Base-by-base conservation (phyloP, 1,140 invertebrate genomes). In the Heliconius congener region DNA sequence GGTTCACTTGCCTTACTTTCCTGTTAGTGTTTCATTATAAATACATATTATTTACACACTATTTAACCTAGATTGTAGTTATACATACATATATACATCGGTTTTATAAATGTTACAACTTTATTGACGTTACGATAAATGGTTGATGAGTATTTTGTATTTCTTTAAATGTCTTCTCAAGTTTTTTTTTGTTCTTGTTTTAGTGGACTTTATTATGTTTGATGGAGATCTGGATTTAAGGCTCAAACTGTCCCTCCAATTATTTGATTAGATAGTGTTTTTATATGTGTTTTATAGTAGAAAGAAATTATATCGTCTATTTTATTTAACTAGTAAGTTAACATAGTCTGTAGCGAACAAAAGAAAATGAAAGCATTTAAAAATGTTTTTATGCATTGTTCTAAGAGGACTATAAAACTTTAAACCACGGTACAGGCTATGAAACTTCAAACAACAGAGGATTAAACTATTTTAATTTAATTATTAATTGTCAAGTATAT, bases 1-100 rank as follows among this genome's bases (percentile, higher is more conserved):
- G 84, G 86, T 88, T 52, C 74, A 87, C 84, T 86, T 87, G 86
- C 86, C 86, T 87, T 87, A 84, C 74, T 79, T 82, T 77, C 78
- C 70, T 84, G 76, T 81, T 84, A 85, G 81, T 81, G 23, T 39
- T 66, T 23, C 81, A 83, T 75, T 57, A 76, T 73, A 77, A 70
- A 71, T 73, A 72, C 73, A 42, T 46, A 42, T 77, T 80, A 76
- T 76, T 80, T 73, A 80, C 76, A 80, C 57, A 77, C 42, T 77
- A 77, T 81, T 81, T 77, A 81, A 79, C 60, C 27, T 66, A 66
- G 27, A 66, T 30, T 66, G 71, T 81, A 81, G 75, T 70, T 52
- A 52, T 52, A 46, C n/a, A 52, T 52, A 46, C n/a, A 27, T n/a
- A 66, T 76, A 81, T 81, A 81, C 70, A 77, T 73, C 75, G 16